Percentiles rank a stretch among this genome's conserved stretches.
Evolutionary conservation across 2,113 vertebrate genomes (phyloP).

Genomic region (Chloebia gouldiae): DNA sequence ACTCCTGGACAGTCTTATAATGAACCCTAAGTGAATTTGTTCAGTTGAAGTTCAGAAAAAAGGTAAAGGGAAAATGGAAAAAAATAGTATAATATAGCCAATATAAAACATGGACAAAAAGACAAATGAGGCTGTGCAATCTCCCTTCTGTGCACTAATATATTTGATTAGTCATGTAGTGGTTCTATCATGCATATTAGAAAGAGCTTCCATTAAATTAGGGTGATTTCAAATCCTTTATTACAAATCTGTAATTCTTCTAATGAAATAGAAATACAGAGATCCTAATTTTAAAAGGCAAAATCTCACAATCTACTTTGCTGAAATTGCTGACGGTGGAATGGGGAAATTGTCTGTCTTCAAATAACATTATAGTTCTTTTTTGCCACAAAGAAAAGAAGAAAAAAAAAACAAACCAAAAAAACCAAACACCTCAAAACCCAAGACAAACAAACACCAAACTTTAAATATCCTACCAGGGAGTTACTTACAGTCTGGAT

Average conservation of each 20-base stretch:
- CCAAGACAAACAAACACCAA: neutral
- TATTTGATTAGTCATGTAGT: slow-evolving; percentile 51
- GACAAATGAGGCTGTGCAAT: slow-evolving; percentile 41
- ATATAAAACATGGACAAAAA: slow-evolving; percentile 12
- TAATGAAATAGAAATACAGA: slow-evolving; percentile 40
- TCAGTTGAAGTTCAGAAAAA: neutral
- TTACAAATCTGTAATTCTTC: slow-evolving; percentile 31
- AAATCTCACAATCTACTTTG: slow-evolving; percentile 27
- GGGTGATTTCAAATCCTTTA: slow-evolving; percentile 39
- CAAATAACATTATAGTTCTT: neutral
- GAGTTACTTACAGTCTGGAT: neutral
- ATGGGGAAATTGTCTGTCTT: neutral
- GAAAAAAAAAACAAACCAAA: neutral
- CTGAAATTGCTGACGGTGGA: neutral
- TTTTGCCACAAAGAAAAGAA: neutral
- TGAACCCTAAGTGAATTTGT: slow-evolving; percentile 51
- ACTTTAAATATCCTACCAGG: neutral
- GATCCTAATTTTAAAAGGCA: slow-evolving; percentile 25
- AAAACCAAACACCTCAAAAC: neutral
- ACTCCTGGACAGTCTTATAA: neutral
- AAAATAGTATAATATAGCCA: neutral
- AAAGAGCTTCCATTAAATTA: slow-evolving; percentile 53
- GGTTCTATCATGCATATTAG: slow-evolving; percentile 11
- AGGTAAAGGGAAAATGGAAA: neutral
- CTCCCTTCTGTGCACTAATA: slow-evolving; percentile 20